Evolutionary conservation across 2,888 invertebrate genomes (phyloP).

Genomic region (Blera fallax): DNA sequence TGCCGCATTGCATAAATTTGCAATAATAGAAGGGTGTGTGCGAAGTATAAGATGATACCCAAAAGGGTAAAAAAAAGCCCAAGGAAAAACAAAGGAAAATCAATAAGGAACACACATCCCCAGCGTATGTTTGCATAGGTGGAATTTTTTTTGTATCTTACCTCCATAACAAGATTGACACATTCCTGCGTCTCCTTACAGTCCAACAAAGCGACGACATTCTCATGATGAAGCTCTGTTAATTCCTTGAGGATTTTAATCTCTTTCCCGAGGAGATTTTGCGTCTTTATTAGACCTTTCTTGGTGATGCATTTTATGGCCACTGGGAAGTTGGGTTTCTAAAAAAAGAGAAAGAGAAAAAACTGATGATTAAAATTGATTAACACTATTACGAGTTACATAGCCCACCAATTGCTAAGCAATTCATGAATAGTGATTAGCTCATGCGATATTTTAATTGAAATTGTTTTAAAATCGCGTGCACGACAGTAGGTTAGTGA

Average conservation of each 20-base stretch:
- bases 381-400: background rate
- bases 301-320: constrained; percentile 99
- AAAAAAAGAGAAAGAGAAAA: constrained; percentile 79
- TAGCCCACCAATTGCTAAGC: background rate
- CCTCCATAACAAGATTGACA: constrained; percentile 99
- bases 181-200: constrained; percentile 98
- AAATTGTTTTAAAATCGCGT: constrained; percentile 46
- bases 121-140: background rate
- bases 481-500: background rate
- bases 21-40: constrained; percentile 4
- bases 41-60: constrained; percentile 16
- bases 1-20: constrained; percentile 72
- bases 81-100: constrained; percentile 56
- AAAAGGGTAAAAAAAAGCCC: constrained; percentile 7
- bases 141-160: constrained; percentile 81
- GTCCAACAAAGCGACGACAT: constrained; percentile 98
- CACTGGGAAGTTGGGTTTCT: constrained; percentile 94
- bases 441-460: constrained; percentile 50
- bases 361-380: constrained; percentile 32
- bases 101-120: constrained; percentile 59
- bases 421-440: constrained; percentile 29
- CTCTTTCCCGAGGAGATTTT: constrained; percentile 98
- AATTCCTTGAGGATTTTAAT: constrained; percentile 99
- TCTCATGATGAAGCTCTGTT: constrained; percentile 98
- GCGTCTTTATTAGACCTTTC: constrained; percentile 98